Conservation (phyloP, 2,113 vertebrate species). For the Macquaria ambigua region DNA sequence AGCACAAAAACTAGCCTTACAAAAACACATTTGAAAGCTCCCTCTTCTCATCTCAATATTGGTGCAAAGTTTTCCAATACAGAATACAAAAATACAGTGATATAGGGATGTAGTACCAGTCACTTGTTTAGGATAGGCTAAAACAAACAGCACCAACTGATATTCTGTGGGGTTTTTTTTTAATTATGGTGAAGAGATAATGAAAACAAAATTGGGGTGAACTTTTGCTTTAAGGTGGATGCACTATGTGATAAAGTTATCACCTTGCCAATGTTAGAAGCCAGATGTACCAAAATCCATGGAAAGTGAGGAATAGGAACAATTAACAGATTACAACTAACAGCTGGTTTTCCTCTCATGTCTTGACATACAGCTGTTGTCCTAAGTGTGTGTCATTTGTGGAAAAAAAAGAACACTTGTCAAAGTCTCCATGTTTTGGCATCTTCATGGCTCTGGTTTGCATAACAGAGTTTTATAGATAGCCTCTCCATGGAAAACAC, state of each 20-base stretch:
- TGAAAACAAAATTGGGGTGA: background rate
- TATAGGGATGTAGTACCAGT: background rate
- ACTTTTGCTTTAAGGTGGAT: too few species aligned
- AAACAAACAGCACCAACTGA: background rate
- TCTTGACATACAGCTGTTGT: conserved; percentile 8
- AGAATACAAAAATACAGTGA: background rate
- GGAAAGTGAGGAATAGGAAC: too few species aligned
- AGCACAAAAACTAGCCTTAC: background rate
- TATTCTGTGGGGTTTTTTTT: background rate
- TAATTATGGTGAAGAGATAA: background rate
- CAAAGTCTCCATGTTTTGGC: conserved; percentile 13
- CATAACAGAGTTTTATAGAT: background rate
- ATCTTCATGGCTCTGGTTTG: background rate
- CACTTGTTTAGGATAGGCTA: background rate
- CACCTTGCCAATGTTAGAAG: too few species aligned
- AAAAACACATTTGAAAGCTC: background rate
- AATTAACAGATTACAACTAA: background rate
- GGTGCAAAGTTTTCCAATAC: background rate
- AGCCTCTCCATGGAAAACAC: background rate
- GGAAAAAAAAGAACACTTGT: background rate
- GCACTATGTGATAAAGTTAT: too few species aligned
- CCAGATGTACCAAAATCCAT: too few species aligned
- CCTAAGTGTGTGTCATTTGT: background rate
- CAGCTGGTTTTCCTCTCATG: background rate
- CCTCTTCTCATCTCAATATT: background rate